Conservation (phyloP, 2,888 invertebrate genomes). For the Hydriomena furcata region DNA sequence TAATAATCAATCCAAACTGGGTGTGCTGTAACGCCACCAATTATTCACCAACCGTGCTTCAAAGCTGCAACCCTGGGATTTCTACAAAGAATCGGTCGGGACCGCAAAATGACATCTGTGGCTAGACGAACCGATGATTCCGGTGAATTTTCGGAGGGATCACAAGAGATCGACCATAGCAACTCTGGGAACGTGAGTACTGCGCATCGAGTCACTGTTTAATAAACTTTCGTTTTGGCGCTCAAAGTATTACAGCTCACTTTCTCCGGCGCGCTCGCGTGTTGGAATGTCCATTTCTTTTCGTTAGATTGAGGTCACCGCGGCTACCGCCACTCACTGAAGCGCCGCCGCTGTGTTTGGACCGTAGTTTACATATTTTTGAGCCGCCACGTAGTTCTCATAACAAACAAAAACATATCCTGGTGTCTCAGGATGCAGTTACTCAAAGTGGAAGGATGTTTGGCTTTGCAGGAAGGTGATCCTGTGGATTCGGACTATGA, state of each 20-base stretch:
- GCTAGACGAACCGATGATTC: conserved; percentile 73
- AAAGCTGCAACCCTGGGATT: conserved; percentile 75
- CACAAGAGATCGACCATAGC: conserved; percentile 74
- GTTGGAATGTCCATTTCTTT: conserved; percentile 80
- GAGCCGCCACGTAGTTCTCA: conserved; percentile 56
- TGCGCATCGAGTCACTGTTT: conserved; percentile 34
- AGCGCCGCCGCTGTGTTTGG: conserved; percentile 58
- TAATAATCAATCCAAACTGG: conserved; percentile 48
- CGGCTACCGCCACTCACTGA: conserved; percentile 65
- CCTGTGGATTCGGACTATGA: conserved; percentile 77
- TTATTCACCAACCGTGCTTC: conserved; percentile 45
- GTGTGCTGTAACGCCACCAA: conserved; percentile 50
- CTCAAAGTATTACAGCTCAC: conserved; percentile 69
- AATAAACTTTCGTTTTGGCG: conserved; percentile 74
- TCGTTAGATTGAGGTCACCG: conserved; percentile 76
- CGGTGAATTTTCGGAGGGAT: conserved; percentile 78
- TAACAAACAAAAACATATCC: conserved; percentile 36
- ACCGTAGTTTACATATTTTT: conserved; percentile 48
- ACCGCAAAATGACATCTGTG: conserved; percentile 79
- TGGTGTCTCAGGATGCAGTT: conserved; percentile 60
- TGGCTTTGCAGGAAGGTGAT: conserved; percentile 75
- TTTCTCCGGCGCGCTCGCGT: conserved; percentile 77
- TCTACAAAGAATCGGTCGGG: conserved; percentile 68
- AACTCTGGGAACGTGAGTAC: conserved; percentile 75
- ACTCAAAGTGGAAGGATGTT: conserved; percentile 69